A percentile compares a stretch with the other conserved stretches of the same genome.
These are phyloP conservation scores for Spheniscus mendiculus DNA, from an alignment of 2,113 vertebrate genomes.

Conservation along the genomic window DNA sequence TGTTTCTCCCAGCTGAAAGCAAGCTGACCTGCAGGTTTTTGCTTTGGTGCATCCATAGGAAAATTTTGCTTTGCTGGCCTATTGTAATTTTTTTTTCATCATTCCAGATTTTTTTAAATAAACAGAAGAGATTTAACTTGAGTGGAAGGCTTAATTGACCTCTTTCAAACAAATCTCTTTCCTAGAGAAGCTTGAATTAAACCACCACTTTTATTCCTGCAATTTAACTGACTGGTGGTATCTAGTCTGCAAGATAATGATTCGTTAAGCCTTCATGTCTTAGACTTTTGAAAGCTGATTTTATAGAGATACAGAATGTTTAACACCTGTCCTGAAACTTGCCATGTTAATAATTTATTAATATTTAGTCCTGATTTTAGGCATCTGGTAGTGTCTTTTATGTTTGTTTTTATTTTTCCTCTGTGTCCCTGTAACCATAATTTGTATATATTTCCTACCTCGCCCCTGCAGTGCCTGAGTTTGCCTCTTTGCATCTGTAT, in stretches of 20 bases:
- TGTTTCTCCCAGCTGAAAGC: neutral
- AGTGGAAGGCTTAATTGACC: slow-evolving; percentile 28
- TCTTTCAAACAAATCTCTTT: slow-evolving; percentile 33
- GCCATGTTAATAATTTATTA: neutral
- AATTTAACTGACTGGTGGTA: neutral
- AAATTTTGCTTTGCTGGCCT: neutral
- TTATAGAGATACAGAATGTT: neutral
- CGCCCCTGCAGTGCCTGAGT: neutral
- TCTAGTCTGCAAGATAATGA: neutral
- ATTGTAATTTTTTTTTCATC: neutral
- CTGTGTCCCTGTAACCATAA: neutral
- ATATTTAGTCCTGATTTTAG: neutral
- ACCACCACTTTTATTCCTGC: neutral
- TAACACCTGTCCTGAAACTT: neutral
- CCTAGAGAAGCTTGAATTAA: slow-evolving; percentile 25
- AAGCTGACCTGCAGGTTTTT: slow-evolving; percentile 28
- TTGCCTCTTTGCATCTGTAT: neutral
- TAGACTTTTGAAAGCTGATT: neutral
- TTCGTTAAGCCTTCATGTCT: neutral
- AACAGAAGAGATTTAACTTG: slow-evolving; percentile 34
- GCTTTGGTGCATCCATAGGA: neutral
- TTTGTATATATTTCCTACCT: neutral
- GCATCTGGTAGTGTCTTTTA: neutral
- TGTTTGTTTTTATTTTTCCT: neutral
- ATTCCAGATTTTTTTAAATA: neutral